A percentile compares a stretch with the other conserved stretches of the same genome.
Evolutionary conservation across 2,797 vertebrate genomes (phyloP).

Genomic region (Salmo trutta): DNA sequence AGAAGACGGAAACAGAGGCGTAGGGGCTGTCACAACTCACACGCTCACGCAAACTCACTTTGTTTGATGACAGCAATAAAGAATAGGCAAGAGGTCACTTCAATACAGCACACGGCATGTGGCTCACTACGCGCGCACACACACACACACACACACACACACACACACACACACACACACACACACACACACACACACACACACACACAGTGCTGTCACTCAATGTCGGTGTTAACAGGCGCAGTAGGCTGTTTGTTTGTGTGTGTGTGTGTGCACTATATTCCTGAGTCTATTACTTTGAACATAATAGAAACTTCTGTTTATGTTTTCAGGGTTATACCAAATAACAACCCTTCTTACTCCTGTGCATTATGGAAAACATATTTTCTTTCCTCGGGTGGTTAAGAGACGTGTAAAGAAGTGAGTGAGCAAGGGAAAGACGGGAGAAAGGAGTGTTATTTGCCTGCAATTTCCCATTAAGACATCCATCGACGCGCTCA

Average conservation of each 20-base stretch:
- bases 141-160: too few species aligned
- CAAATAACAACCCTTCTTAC: conserved; percentile 11
- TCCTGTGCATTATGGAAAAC: conserved; percentile 13
- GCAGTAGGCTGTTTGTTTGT: conserved; percentile 36
- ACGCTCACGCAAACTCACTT: too few species aligned
- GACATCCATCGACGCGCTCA: conserved; percentile 17
- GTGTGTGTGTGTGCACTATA: conserved; percentile 22
- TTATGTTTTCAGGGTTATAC: conserved; percentile 28
- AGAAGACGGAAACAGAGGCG: too few species aligned
- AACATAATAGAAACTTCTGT: conserved; percentile 32
- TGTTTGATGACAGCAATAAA: too few species aligned
- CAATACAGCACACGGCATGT: too few species aligned
- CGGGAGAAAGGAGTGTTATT: conserved; percentile 2
- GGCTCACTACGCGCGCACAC: too few species aligned
- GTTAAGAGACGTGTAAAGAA: too few species aligned
- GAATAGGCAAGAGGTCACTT: too few species aligned
- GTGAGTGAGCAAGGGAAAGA: too few species aligned
- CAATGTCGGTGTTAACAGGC: conserved; percentile 32
- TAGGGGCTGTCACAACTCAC: too few species aligned
- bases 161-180: too few species aligned
- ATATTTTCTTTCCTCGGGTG: neutral
- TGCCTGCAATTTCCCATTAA: conserved; percentile 42
- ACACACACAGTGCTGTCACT: conserved; percentile 27
- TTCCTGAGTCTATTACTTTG: neutral
- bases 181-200: too few species aligned